phyloP scores from a whole-genome alignment of 1,140 invertebrate species.

The Hyles vespertilio region DNA sequence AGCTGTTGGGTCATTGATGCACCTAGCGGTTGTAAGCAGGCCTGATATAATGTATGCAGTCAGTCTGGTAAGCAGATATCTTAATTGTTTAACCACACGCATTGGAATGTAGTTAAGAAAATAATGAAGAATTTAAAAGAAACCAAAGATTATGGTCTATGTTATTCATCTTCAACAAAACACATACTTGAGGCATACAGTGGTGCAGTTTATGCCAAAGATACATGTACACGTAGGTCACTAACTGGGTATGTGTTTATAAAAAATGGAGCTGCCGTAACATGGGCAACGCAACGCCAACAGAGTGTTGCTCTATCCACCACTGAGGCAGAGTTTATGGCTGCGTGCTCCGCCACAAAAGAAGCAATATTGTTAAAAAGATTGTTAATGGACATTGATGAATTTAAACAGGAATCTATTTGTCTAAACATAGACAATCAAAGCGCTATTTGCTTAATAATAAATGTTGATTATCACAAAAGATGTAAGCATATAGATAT shows the following conservation, averaged over 20 bases:
- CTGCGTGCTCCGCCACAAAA: slow-evolving; percentile 3
- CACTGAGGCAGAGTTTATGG: slow-evolving; percentile 42
- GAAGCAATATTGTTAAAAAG: background rate
- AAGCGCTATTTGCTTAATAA: too few relatives aligned
- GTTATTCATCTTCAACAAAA: slow-evolving; percentile 25
- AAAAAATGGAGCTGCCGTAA: slow-evolving; percentile 35
- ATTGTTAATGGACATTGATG: too few relatives aligned
- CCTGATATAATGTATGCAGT: slow-evolving; percentile 56
- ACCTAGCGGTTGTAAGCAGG: slow-evolving; percentile 44
- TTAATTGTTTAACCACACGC: slow-evolving; percentile 29
- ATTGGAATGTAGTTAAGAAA: slow-evolving; percentile 42
- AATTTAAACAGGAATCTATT: too few relatives aligned
- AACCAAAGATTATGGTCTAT: slow-evolving; percentile 28
- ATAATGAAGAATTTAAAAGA: slow-evolving; percentile 43
- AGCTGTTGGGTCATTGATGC: too few relatives aligned
- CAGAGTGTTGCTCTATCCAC: slow-evolving; percentile 59
- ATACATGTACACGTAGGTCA: slow-evolving; percentile 30
- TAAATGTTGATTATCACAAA: too few relatives aligned
- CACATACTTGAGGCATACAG: too few relatives aligned
- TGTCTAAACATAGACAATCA: too few relatives aligned
- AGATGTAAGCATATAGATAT: too few relatives aligned
- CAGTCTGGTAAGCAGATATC: slow-evolving; percentile 36
- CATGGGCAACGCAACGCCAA: slow-evolving; percentile 64
- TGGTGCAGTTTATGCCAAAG: slow-evolving; percentile 35
- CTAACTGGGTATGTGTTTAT: slow-evolving; percentile 50